phyloP scores from a whole-genome alignment of 2,797 vertebrate species.

The Morelia viridis region DNA sequence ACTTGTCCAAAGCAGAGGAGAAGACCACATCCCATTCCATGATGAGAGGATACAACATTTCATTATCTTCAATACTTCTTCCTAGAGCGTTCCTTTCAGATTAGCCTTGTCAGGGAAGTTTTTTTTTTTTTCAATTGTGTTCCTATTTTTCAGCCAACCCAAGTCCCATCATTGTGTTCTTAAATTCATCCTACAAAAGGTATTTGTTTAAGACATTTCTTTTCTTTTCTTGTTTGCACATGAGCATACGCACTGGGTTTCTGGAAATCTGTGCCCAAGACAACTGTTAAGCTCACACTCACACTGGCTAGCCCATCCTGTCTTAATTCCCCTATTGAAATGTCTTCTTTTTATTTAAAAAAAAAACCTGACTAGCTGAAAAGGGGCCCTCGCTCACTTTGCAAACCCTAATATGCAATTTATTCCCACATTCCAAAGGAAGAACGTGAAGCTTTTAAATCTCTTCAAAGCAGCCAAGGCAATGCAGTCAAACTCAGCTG shows the following conservation, averaged over 20 bases:
- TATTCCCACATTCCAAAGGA: constrained; percentile 68
- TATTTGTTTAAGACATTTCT: constrained; percentile 62
- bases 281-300: constrained; percentile 67
- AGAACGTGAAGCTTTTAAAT: constrained; percentile 66
- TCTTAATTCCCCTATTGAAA: constrained; percentile 66
- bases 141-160: constrained; percentile 59
- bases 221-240: constrained; percentile 63
- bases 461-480: constrained; percentile 63
- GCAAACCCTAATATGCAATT: constrained; percentile 65
- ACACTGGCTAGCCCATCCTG: constrained; percentile 52
- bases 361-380: constrained; percentile 58
- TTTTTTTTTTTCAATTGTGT: constrained; percentile 32
- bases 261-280: constrained; percentile 64
- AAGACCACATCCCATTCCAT: constrained; percentile 38
- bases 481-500: constrained; percentile 58
- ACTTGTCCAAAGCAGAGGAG: constrained; percentile 49
- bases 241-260: constrained; percentile 55
- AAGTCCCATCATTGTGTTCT: constrained; percentile 60
- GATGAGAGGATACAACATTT: constrained; percentile 54
- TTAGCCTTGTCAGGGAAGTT: constrained; percentile 63
- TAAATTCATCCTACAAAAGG: constrained; percentile 65
- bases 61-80: constrained; percentile 64
- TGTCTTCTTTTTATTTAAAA: constrained; percentile 37
- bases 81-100: constrained; percentile 53
- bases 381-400: constrained; percentile 61